Conservation (phyloP, 2,113 vertebrate species). For the Grus americana region DNA sequence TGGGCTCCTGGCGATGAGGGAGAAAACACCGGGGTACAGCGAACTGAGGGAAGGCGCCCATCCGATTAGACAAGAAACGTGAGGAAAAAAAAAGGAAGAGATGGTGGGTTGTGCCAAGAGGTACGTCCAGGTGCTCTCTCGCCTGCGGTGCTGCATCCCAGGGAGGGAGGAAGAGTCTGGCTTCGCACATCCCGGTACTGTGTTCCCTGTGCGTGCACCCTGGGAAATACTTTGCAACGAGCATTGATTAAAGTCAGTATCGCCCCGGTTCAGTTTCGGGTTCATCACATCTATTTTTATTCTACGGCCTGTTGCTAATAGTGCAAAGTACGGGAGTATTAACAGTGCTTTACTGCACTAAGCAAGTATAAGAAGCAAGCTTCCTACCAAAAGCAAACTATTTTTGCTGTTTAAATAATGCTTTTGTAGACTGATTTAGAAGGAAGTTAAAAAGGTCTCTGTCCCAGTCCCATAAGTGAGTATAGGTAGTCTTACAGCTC, state of each 20-base stretch:
- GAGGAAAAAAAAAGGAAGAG: background rate
- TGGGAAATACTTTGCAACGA: background rate
- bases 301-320: background rate
- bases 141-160: background rate
- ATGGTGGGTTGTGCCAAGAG: fast-evolving
- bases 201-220: fast-evolving
- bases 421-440: background rate
- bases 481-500: background rate
- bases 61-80: fast-evolving
- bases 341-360: background rate
- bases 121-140: background rate
- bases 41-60: fast-evolving
- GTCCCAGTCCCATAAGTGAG: background rate
- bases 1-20: background rate
- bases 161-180: no score
- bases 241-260: background rate
- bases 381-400: background rate
- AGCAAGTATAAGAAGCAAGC: no score
- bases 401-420: background rate
- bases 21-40: fast-evolving
- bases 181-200: background rate
- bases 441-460: background rate
- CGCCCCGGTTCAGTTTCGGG: background rate
- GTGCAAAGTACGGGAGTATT: fast-evolving
- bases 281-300: fast-evolving